Evolutionary conservation across 2,888 invertebrate genomes (phyloP).

Genomic region (Proisotoma minuta): DNA sequence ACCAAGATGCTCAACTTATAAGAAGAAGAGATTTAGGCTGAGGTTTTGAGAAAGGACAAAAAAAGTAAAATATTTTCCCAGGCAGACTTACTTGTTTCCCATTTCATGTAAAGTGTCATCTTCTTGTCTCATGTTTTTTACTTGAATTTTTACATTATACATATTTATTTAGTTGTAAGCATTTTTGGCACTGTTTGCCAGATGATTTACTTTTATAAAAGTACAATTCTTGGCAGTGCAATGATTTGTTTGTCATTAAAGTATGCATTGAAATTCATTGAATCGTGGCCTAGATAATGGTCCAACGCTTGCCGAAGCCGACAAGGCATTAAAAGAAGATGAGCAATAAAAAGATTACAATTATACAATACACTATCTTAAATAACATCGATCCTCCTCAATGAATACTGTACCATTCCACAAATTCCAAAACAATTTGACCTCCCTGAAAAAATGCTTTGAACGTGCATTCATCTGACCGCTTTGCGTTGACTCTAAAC

Average conservation of each 20-base stretch:
- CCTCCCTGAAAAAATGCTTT: no score
- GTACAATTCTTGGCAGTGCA: not conserved
- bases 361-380: not conserved
- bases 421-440: conserved; percentile 4
- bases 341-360: not conserved
- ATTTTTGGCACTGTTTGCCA: not conserved
- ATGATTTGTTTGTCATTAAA: no score
- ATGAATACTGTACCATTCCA: conserved; percentile 2
- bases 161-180: not conserved
- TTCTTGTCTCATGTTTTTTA: not conserved
- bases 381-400: not conserved
- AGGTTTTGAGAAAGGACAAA: not conserved
- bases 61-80: not conserved
- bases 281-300: no score
- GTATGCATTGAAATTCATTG: no score
- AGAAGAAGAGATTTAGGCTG: not conserved
- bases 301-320: not conserved
- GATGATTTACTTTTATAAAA: not conserved
- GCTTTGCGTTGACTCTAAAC: not conserved
- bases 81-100: no score
- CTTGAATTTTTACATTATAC: not conserved
- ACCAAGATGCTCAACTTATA: not conserved
- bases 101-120: no score
- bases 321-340: not conserved
- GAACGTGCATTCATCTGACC: not conserved